Conservation (phyloP, 2,797 vertebrate genomes). For the Leuciscus waleckii region DNA sequence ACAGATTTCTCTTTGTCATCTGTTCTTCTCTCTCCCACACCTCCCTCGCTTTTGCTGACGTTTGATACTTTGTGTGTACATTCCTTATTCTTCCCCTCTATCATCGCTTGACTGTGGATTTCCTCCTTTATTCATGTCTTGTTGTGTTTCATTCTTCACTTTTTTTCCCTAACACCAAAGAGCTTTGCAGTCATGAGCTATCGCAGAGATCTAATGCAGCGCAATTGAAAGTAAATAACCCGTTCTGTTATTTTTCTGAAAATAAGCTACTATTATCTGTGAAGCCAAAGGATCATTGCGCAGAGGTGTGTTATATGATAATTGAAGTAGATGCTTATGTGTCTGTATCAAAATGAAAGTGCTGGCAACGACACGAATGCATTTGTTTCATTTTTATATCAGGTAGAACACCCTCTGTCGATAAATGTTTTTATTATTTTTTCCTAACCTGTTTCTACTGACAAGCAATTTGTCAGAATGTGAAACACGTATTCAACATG, state of each 20-base stretch:
- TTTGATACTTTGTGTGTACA: conserved; percentile 35
- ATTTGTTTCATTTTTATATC: conserved; percentile 33
- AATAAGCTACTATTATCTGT: conserved; percentile 48
- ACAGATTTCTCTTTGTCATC: conserved; percentile 61
- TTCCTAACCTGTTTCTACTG: neutral
- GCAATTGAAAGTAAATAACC: conserved; percentile 49
- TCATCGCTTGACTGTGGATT: conserved; percentile 7
- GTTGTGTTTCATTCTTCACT: conserved; percentile 33
- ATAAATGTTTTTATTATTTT: conserved; percentile 4
- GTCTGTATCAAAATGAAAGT: conserved; percentile 32
- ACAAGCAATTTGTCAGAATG: neutral
- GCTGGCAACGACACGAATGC: conserved; percentile 19
- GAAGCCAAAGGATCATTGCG: conserved; percentile 42
- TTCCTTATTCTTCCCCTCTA: conserved; percentile 9
- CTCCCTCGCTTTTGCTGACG: conserved; percentile 58
- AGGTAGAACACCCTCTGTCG: neutral
- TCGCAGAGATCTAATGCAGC: conserved; percentile 11
- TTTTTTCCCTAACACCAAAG: conserved; percentile 7
- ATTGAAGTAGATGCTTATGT: conserved; percentile 35
- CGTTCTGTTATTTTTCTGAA: conserved; percentile 36
- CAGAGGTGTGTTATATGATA: conserved; percentile 45
- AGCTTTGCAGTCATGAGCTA: conserved; percentile 35
- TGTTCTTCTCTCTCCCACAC: conserved; percentile 46
- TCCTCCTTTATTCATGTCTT: conserved; percentile 40
- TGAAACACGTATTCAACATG: neutral